These are phyloP conservation scores for Aleiodes testaceus DNA, from an alignment of 2,888 invertebrate genomes.

Conservation along the genomic window DNA sequence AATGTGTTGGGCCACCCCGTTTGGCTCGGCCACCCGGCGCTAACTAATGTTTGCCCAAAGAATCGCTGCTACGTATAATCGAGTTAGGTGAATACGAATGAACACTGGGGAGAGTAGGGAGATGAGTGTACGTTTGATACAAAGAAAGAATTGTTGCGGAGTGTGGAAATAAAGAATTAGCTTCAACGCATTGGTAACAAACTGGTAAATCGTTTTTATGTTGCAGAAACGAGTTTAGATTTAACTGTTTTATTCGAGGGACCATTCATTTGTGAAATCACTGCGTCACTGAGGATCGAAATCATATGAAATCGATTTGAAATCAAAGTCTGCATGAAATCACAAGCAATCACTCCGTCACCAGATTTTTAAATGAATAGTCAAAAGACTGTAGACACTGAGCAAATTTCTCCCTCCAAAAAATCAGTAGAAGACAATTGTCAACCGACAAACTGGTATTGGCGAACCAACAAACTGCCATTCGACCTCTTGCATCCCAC, in stretches of 20 bases:
- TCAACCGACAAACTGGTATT: conserved; percentile 45
- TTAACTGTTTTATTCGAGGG: too few relatives aligned
- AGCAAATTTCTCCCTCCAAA: not conserved
- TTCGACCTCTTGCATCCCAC: conserved; percentile 38
- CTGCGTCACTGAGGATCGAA: too few relatives aligned
- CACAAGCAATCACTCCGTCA: too few relatives aligned
- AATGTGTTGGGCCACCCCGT: conserved; percentile 42
- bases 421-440: conserved; percentile 37
- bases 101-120: conserved; percentile 37
- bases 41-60: conserved; percentile 73
- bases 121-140: conserved; percentile 17
- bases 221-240: conserved; percentile 18
- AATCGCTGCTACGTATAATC: conserved; percentile 68
- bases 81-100: conserved; percentile 55
- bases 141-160: too few relatives aligned
- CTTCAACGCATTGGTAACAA: conserved; percentile 22
- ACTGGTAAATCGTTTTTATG: conserved; percentile 9
- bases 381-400: too few relatives aligned
- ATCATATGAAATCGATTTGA: too few relatives aligned
- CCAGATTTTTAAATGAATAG: too few relatives aligned
- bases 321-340: too few relatives aligned
- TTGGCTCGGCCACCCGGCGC: conserved; percentile 57
- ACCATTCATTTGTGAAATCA: not conserved
- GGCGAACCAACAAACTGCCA: conserved; percentile 53
- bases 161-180: conserved; percentile 27